Evolutionary conservation across 1,140 invertebrate species (phyloP), one percentile per base, ranked within the genome.

Genomic region (Nylanderia fulva): DNA sequence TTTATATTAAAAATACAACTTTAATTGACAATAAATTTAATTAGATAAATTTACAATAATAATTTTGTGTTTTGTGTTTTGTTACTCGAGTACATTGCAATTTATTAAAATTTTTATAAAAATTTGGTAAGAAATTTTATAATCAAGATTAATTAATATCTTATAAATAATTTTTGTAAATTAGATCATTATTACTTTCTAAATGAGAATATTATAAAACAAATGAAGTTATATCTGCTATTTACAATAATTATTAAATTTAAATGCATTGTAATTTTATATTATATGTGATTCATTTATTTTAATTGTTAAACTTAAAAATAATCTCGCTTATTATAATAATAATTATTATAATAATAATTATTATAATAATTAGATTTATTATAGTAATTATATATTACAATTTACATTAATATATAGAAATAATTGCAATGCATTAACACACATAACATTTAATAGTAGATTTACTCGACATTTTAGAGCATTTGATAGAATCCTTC

Each of bases 211-310:
- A n/a, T 77, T 2, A 24, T 45, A 29, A 36, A 45, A 45, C 6
- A 45, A 45, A 42, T 11, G 9, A 39, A 39, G 42, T 60, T 29
- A 29, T 21, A 39, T 6, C 7, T 13, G 56, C 13, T 74, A 21
- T 56, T 56, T 39, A 61, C 21, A 63, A 21, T 48, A 61, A 0
- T 48, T 29, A 63, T 61, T 45, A 33, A 29, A 29, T 76, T 48
- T 5, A n/a, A n/a, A n/a, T n/a, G 11, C 11, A 48, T 45, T 39
- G 18, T 9, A 61, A 33, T 63, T n/a, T n/a, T n/a, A n/a, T n/a
- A n/a, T n/a, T n/a, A n/a, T 64, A 27, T 48, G 4, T 52, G 13
- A 79, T 79, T 79, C 39, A 66, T 8, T 54, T 54, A 79, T 39
- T 66, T 63, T 21, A 77, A 76, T 76, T 21, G 52, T 5, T 11